Percentiles rank a stretch among this genome's conserved stretches.
Evolutionary conservation across 2,888 invertebrate genomes (phyloP).

Genomic region (Chymomyza procnemis): DNA sequence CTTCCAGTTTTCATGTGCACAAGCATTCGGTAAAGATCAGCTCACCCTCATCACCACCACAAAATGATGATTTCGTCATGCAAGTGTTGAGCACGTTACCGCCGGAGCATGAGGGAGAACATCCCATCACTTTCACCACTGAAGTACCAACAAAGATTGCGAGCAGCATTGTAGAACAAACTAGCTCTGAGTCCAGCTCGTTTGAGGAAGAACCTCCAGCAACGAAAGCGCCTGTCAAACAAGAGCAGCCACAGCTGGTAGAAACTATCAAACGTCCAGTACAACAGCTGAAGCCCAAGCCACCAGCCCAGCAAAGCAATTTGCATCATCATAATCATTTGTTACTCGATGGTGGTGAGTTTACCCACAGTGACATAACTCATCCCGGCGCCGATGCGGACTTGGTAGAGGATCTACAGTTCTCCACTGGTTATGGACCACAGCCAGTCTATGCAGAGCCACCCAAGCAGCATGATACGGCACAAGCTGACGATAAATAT

Average conservation of each 20-base stretch:
- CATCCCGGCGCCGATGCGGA: conserved; percentile 83
- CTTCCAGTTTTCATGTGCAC: conserved; percentile 66
- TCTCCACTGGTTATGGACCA: conserved; percentile 80
- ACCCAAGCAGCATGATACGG: conserved; percentile 57
- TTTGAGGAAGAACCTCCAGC: conserved; percentile 63
- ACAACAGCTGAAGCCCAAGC: conserved; percentile 19
- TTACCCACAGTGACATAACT: conserved; percentile 81
- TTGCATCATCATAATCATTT: conserved; percentile 67
- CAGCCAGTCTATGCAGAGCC: conserved; percentile 74
- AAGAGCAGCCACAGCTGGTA: conserved; percentile 15
- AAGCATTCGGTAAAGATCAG: conserved; percentile 74
- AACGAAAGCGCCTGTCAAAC: conserved; percentile 32
- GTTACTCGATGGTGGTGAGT: conserved; percentile 77
- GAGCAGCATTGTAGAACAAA: conserved; percentile 57
- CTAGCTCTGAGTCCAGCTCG: conserved; percentile 71
- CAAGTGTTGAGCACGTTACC: conserved; percentile 70
- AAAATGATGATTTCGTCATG: conserved; percentile 75
- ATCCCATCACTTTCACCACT: conserved; percentile 64
- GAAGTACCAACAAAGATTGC: conserved; percentile 76
- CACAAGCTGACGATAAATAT: conserved; percentile 76
- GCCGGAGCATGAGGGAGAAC: conserved; percentile 49
- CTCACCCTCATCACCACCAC: conserved; percentile 69
- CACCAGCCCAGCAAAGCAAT: conserved; percentile 26
- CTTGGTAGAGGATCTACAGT: conserved; percentile 80
- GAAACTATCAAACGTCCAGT: conserved; percentile 1